These are phyloP conservation scores for Helicoverpa zea DNA, from an alignment of 1,140 invertebrate species.

Conservation along the genomic window DNA sequence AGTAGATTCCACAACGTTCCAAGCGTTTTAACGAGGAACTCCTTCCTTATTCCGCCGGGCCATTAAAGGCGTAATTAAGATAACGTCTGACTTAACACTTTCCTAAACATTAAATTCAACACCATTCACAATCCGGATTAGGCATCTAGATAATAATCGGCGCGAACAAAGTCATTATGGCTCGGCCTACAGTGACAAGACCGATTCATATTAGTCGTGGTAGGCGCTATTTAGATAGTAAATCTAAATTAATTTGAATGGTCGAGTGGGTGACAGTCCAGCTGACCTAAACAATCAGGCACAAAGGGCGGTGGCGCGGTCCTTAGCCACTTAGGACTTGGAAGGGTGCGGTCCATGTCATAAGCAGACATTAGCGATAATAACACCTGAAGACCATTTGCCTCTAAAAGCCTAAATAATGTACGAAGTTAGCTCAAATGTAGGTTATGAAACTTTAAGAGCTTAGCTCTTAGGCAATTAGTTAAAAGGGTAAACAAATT, in stretches of 20 bases:
- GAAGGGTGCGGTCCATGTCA: slow-evolving; percentile 35
- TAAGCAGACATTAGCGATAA: slow-evolving; percentile 25
- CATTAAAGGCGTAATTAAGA: slow-evolving; percentile 42
- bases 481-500: slow-evolving; percentile 25
- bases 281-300: slow-evolving; percentile 71
- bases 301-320: slow-evolving; percentile 63
- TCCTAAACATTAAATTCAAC: slow-evolving; percentile 49
- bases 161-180: slow-evolving; percentile 70
- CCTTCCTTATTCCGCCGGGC: slow-evolving; percentile 2
- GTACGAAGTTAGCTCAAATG: slow-evolving; percentile 34
- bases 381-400: slow-evolving; percentile 23
- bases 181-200: slow-evolving; percentile 65
- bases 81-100: slow-evolving; percentile 43
- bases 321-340: slow-evolving; percentile 56
- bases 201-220: slow-evolving; percentile 66
- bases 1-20: background rate
- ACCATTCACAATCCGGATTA: slow-evolving; percentile 52
- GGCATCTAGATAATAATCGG: slow-evolving; percentile 53
- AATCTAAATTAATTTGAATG: slow-evolving; percentile 77
- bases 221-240: slow-evolving; percentile 70
- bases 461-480: slow-evolving; percentile 24
- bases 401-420: slow-evolving; percentile 33
- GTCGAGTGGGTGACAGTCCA: slow-evolving; percentile 69
- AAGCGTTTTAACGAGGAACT: slow-evolving; percentile 4
- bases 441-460: slow-evolving; percentile 46